These are phyloP conservation scores for Takifugu bimaculatus DNA, from an alignment of 2,113 vertebrate genomes.

Conservation along the genomic window DNA sequence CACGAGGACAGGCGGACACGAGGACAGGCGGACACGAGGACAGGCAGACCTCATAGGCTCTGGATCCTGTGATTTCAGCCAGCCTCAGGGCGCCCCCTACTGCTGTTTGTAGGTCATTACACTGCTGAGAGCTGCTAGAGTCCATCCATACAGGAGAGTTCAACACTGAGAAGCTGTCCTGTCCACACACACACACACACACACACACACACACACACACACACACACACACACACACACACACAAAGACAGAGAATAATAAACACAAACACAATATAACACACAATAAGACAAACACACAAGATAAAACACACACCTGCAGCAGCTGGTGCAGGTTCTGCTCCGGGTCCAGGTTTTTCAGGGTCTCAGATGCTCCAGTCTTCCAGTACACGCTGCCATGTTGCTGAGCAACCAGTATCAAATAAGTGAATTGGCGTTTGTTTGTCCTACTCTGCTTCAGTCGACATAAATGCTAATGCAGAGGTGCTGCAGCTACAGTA, in stretches of 20 bases:
- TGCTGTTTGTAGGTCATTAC: conserved; percentile 76
- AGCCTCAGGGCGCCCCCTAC: conserved; percentile 81
- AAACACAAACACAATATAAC: too few species aligned
- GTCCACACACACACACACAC: conserved; percentile 1
- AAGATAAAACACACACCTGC: conserved; percentile 71
- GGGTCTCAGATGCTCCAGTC: conserved; percentile 69
- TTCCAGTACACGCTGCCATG: conserved; percentile 95
- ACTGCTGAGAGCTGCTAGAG: conserved; percentile 84
- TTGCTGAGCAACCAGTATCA: conserved; percentile 76
- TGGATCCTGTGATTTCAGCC: conserved; percentile 84
- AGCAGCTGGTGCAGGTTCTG: conserved; percentile 74
- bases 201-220: background rate
- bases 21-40: background rate
- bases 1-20: too few species aligned
- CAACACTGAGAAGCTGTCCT: conserved; percentile 83
- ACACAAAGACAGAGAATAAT: background rate
- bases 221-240: conserved; percentile 51
- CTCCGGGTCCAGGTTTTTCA: conserved; percentile 68
- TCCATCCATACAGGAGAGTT: conserved; percentile 95
- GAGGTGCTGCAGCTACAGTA: too few species aligned
- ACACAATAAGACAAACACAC: background rate
- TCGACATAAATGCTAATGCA: too few species aligned
- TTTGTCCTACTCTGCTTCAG: too few species aligned
- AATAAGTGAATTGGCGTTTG: too few species aligned
- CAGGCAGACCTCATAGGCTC: conserved; percentile 85